These are phyloP conservation scores for Brachyopa scutellaris DNA, from an alignment of 2,888 invertebrate genomes.

Conservation along the genomic window DNA sequence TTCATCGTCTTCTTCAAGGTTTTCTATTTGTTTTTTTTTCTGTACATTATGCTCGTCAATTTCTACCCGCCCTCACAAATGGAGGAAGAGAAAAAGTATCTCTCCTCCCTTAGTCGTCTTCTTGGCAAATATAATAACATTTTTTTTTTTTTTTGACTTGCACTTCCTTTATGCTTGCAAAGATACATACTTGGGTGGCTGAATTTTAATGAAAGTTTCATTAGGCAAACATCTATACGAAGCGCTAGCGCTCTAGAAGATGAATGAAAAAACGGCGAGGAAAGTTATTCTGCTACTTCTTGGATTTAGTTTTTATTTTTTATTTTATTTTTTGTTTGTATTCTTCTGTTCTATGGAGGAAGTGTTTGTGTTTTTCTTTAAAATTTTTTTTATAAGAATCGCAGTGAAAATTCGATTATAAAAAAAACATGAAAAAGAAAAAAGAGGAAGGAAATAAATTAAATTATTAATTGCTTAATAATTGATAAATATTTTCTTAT, in stretches of 20 bases:
- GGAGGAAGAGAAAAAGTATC: neutral
- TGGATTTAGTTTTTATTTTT: constrained; percentile 29
- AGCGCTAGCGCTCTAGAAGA: constrained; percentile 20
- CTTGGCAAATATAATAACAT: constrained; percentile 62
- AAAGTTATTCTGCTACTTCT: constrained; percentile 30
- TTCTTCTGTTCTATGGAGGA: neutral
- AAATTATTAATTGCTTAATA: constrained; percentile 35
- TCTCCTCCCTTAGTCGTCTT: constrained; percentile 19
- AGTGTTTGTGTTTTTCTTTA: constrained; percentile 23
- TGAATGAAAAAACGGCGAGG: neutral
- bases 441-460: neutral
- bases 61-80: constrained; percentile 35
- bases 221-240: constrained; percentile 65
- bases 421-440: neutral
- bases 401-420: constrained; percentile 37
- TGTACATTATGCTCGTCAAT: constrained; percentile 34
- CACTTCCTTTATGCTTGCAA: constrained; percentile 61
- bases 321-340: constrained; percentile 9
- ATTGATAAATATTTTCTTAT: neutral
- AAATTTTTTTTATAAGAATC: constrained; percentile 4
- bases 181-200: constrained; percentile 64
- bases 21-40: constrained; percentile 25
- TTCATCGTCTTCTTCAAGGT: constrained; percentile 42
- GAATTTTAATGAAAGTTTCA: constrained; percentile 71
- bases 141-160: constrained; percentile 32